These are phyloP conservation scores for Mythimna lalbum DNA, from an alignment of 2,888 invertebrate species.

Conservation along the genomic window DNA sequence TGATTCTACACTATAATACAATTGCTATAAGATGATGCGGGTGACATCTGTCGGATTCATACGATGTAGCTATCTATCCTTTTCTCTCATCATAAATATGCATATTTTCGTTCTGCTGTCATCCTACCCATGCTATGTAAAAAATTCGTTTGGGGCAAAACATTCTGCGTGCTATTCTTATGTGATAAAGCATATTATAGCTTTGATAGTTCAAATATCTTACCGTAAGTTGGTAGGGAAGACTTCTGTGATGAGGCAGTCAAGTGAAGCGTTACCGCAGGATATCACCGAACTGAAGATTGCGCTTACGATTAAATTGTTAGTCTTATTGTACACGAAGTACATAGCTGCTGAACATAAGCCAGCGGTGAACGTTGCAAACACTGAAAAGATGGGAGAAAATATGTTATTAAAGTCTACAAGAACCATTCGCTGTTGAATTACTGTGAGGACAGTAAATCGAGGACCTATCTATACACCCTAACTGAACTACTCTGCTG, in stretches of 20 bases:
- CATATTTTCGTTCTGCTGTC: too few relatives aligned
- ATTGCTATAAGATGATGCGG: too few relatives aligned
- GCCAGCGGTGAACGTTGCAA: conserved; percentile 96
- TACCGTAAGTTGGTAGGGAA: conserved; percentile 97
- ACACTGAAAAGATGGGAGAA: conserved; percentile 90
- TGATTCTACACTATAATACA: not conserved
- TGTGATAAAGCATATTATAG: conserved; percentile 1
- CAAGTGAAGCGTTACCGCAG: conserved; percentile 97
- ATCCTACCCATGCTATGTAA: too few relatives aligned
- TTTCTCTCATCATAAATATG: too few relatives aligned
- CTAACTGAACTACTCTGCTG: too few relatives aligned
- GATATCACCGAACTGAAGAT: conserved; percentile 97
- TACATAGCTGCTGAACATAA: conserved; percentile 96
- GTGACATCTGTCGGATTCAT: too few relatives aligned
- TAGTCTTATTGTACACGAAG: conserved; percentile 95
- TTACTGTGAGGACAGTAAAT: too few relatives aligned
- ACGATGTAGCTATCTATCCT: too few relatives aligned
- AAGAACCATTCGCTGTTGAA: not conserved
- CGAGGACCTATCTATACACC: too few relatives aligned
- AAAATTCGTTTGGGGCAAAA: too few relatives aligned
- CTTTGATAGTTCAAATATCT: conserved; percentile 32
- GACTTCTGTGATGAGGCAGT: conserved; percentile 98
- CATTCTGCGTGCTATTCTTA: not conserved
- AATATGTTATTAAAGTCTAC: not conserved
- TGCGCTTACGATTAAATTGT: conserved; percentile 96